A percentile compares a stretch with the other conserved stretches of the same genome.
These are phyloP conservation scores for Symphodus melops DNA, from an alignment of 2,113 vertebrate genomes.

Conservation along the genomic window DNA sequence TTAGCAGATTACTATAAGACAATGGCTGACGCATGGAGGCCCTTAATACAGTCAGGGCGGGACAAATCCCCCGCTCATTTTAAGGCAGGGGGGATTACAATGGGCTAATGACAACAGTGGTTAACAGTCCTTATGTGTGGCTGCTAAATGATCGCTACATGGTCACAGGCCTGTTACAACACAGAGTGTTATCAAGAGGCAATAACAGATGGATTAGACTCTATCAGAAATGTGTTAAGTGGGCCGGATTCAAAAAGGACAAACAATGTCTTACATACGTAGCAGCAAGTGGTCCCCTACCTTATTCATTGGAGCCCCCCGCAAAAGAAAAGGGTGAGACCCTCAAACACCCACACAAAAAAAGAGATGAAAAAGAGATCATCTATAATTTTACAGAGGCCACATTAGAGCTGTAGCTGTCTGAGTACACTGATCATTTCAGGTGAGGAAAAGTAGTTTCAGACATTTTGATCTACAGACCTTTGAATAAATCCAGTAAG, in stretches of 20 bases:
- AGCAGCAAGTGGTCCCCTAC: too few relatives aligned
- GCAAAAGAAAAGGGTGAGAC: too few relatives aligned
- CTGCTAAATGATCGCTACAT: conserved; percentile 29
- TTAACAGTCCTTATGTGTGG: conserved; percentile 40
- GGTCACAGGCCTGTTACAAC: not conserved
- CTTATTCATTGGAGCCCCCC: too few relatives aligned
- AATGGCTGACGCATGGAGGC: conserved; percentile 44
- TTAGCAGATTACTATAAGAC: conserved; percentile 76
- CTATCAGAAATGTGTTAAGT: not conserved
- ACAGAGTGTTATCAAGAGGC: not conserved
- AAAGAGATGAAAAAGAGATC: too few relatives aligned
- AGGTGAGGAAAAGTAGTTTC: too few relatives aligned
- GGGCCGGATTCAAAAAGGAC: not conserved
- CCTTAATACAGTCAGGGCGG: conserved; percentile 49
- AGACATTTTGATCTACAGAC: too few relatives aligned
- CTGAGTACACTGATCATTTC: too few relatives aligned
- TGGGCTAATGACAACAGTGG: conserved; percentile 64
- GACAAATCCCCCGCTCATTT: conserved; percentile 67
- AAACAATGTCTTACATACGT: not conserved
- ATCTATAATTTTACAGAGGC: too few relatives aligned
- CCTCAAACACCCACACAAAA: too few relatives aligned
- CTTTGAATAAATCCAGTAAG: too few relatives aligned
- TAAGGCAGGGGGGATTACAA: conserved; percentile 69
- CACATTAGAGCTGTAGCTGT: too few relatives aligned
- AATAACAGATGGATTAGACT: not conserved